Base-by-base conservation (phyloP, 2,797 vertebrate genomes). In the Crax fasciolata region DNA sequence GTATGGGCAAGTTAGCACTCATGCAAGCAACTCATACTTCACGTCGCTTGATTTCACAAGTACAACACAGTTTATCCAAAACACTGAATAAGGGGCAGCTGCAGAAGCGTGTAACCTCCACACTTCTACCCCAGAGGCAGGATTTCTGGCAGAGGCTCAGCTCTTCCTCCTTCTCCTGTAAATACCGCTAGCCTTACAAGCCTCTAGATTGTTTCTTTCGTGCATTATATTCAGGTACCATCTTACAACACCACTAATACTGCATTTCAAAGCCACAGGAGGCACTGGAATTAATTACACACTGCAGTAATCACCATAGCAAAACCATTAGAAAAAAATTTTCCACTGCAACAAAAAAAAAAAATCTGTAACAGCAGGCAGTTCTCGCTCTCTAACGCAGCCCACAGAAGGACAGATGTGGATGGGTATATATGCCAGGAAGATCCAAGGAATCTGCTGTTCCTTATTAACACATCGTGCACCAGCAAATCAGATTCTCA, bases 211-310 rank as follows among this genome's bases (percentile, higher is more conserved):
- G 54, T 67, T 95, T 61, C 83, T 41, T 39, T 11, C 4, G 18
- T 11, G 49, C 3, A 1, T 23, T 73, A 20, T 4, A 67, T 67
- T 80, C 93, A 94, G 81, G 87, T 90, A 77, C 21, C 30, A 72
- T 35, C 63, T 91, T 72, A 39, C n/a, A 57, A 74, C 41, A 88
- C 39, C 38, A 82, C 46, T 51, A 83, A 41, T 28, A 52, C 68
- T 41, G 74, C 51, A 65, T 35, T 76, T 87, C 86, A 88, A 94
- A 93, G 59, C 66, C 87, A 80, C 68, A 11, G 87, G 57, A 95
- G 83, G 83, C 85, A 72, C 72, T 94, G 91, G 59, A 94, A 90
- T 87, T 92, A 93, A 88, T 87, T 84, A 86, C 79, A 85, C 35
- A 28, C 21, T 80, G 67, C 82, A 84, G 74, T 43, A 94, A 94